phyloP scores from a whole-genome alignment of 2,888 invertebrate genomes.

The Drosophila niveifrons region DNA sequence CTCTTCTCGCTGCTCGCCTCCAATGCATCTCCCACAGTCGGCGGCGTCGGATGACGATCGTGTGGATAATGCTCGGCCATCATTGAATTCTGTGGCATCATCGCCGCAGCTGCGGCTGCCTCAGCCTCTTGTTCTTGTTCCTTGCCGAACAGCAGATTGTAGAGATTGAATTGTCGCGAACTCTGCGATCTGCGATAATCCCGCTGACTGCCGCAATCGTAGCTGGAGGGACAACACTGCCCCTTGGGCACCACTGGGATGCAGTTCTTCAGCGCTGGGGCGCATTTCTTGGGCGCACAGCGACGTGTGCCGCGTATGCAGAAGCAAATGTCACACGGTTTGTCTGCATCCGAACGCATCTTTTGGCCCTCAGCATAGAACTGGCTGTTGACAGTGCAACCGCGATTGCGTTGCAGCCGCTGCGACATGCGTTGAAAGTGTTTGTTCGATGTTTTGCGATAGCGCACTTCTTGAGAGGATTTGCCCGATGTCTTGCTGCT shows the following conservation, averaged over 20 bases:
- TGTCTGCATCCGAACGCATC: conserved; percentile 86
- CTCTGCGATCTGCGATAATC: conserved; percentile 79
- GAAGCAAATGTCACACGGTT: conserved; percentile 91
- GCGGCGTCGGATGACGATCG: conserved; percentile 75
- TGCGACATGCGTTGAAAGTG: conserved; percentile 84
- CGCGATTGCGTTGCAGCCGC: conserved; percentile 83
- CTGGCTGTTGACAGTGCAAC: conserved; percentile 88
- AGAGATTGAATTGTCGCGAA: conserved; percentile 84
- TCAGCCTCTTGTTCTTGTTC: conserved; percentile 68
- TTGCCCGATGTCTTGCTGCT: conserved; percentile 82
- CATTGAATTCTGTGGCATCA: conserved; percentile 59
- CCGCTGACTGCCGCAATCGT: conserved; percentile 90
- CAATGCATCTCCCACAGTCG: conserved; percentile 40
- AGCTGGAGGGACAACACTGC: conserved; percentile 94
- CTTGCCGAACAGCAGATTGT: conserved; percentile 83
- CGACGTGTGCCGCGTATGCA: conserved; percentile 90
- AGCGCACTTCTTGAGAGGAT: conserved; percentile 83
- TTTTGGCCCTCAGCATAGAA: conserved; percentile 90
- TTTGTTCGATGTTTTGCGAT: conserved; percentile 82
- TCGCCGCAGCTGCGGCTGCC: conserved; percentile 30
- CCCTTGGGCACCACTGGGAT: conserved; percentile 90
- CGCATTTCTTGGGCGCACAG: conserved; percentile 92
- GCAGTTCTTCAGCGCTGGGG: conserved; percentile 91
- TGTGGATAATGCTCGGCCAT: conserved; percentile 77
- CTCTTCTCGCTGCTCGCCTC: conserved; percentile 79